phyloP scores from a whole-genome alignment of 2,888 invertebrate species.

The Ganaspis brasiliensis region DNA sequence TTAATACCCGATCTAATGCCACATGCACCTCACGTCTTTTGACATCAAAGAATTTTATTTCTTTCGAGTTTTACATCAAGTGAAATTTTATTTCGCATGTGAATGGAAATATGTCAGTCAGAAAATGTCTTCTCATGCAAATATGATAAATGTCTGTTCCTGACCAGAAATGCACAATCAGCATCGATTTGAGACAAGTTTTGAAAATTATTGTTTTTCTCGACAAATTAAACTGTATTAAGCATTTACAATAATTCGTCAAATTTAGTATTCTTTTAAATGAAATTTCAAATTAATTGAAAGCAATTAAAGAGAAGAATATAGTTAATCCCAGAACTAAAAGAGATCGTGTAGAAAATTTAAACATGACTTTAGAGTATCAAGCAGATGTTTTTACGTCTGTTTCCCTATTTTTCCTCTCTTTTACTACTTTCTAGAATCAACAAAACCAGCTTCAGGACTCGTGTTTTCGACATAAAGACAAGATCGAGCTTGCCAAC shows the following conservation, averaged over 20 bases:
- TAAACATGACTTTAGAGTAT: constrained; percentile 13
- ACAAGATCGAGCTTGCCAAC: constrained; percentile 59
- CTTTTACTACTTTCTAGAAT: constrained; percentile 39
- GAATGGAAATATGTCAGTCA: constrained; percentile 56
- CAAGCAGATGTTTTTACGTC: constrained; percentile 16
- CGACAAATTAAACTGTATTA: background rate
- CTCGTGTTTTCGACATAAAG: constrained; percentile 54
- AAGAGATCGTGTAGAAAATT: background rate
- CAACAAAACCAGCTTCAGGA: constrained; percentile 53
- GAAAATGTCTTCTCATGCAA: constrained; percentile 54
- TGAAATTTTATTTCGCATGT: constrained; percentile 1
- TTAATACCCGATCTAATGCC: background rate
- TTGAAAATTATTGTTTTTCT: background rate
- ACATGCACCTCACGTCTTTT: background rate
- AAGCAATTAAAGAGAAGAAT: background rate
- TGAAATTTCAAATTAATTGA: background rate
- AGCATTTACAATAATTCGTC: background rate
- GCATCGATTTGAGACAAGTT: background rate
- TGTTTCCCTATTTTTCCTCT: constrained; percentile 33
- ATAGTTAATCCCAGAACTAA: no score
- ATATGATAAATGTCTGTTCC: constrained; percentile 50
- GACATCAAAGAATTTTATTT: constrained; percentile 5
- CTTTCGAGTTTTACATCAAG: background rate
- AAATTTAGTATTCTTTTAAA: background rate
- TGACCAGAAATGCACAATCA: constrained; percentile 48